Conservation (phyloP, 2,113 vertebrate species). For the Megaceryle torquata region DNA sequence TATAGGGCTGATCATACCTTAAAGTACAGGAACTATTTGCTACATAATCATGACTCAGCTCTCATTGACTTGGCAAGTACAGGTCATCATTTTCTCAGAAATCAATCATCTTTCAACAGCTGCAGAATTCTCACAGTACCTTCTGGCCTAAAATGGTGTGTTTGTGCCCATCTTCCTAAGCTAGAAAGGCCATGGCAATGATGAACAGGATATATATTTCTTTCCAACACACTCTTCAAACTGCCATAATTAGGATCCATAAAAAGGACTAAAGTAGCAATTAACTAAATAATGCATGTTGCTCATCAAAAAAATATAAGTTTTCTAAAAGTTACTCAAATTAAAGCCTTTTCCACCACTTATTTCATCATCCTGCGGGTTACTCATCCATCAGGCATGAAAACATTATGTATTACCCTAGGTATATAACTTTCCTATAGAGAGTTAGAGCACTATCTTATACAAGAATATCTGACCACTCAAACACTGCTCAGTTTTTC, state of each 20-base stretch:
- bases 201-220: background rate
- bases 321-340: background rate
- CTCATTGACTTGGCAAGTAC: background rate
- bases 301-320: background rate
- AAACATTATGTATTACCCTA: background rate
- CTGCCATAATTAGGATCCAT: background rate
- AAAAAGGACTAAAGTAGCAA: slow-evolving; percentile 23
- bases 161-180: background rate
- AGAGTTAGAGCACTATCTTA: background rate
- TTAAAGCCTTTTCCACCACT: background rate
- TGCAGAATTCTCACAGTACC: background rate
- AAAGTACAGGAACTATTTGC: background rate
- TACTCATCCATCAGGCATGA: background rate
- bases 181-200: background rate
- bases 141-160: background rate
- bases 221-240: background rate
- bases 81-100: slow-evolving; percentile 2
- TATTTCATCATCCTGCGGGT: background rate
- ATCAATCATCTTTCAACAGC: background rate
- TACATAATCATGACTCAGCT: slow-evolving; percentile 22
- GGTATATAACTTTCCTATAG: background rate
- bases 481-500: background rate
- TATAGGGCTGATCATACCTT: background rate
- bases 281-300: slow-evolving; percentile 46
- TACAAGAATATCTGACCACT: background rate